Conservation (phyloP, 2,797 vertebrate genomes). For the Falco columbarius region DNA sequence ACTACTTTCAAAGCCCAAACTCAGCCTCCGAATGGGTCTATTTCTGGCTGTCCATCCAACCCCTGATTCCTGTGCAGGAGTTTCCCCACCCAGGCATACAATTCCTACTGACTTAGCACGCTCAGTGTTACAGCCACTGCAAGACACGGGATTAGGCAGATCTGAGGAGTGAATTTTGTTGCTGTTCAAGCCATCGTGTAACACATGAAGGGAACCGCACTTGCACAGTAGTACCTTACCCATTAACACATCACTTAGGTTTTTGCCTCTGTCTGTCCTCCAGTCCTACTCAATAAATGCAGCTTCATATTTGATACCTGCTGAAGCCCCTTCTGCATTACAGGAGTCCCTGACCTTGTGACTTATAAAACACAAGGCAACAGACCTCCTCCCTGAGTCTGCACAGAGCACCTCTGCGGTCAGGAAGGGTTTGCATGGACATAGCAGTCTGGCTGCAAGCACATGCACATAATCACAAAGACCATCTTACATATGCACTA, state of each 20-base stretch:
- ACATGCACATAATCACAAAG: neutral
- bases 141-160: neutral
- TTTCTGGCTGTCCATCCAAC: neutral
- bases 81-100: neutral
- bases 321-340: neutral
- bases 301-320: neutral
- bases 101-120: neutral
- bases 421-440: neutral
- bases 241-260: neutral
- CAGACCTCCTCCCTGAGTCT: neutral
- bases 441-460: neutral
- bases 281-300: neutral
- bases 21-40: neutral
- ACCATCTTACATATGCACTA: neutral
- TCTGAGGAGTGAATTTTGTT: neutral
- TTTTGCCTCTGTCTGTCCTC: neutral
- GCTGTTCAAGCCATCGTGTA: neutral
- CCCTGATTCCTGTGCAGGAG: neutral
- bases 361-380: neutral
- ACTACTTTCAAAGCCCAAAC: conserved; percentile 8
- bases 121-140: neutral
- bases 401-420: neutral
- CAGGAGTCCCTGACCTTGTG: neutral
- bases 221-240: neutral
- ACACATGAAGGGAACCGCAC: neutral